Base-by-base conservation (phyloP, 2,797 vertebrate species). In the Lagocephalus sceleratus region DNA sequence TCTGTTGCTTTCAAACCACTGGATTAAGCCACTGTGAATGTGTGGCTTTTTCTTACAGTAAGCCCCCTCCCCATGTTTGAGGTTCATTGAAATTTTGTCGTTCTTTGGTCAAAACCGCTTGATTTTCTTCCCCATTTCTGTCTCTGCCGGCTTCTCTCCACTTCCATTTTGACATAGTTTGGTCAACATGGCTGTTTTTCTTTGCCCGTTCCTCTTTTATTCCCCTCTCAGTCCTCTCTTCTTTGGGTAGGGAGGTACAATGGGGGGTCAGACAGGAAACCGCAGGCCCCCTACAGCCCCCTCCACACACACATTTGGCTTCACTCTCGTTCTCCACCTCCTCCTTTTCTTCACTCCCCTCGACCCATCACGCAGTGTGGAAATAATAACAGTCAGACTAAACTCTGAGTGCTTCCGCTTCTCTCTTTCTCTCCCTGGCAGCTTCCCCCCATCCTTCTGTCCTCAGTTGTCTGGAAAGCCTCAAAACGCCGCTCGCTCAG, bases 371-470 rank as follows among this genome's bases (percentile, higher is more conserved):
- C 57, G 51, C 80, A 76, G 82, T 86, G 83, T 87, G 86, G 87
- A 90, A 91, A 88, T 87, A 87, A 87, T 86, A 87, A 88, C 86
- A 88, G 74, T 81, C 78, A 75, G 80, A 74, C 79, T 83, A 83
- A 85, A 84, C 77, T 87, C 72, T 51, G 63, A 79, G 74, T 74
- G 78, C 87, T 88, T 86, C 85, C 85, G 78, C 82, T 82, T 67
- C 64, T 72, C 81, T 61, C 67, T 53, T 52, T 46, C 48, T 63
- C 59, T 68, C 68, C 52, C 60, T 73, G 63, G 68, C 76, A 60
- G 46, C 35, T 19, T 35, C 64, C 51, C 62, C 66, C 47, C 1
- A 47, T 66, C 70, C 54, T 50, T 66, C 78, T 21, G 25, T 44
- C 52, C 66, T 72, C 66, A 41, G 68, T 69, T 55, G 71, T 89